Evolutionary conservation across 2,888 invertebrate genomes (phyloP).

Genomic region (Drosophila bunnanda): DNA sequence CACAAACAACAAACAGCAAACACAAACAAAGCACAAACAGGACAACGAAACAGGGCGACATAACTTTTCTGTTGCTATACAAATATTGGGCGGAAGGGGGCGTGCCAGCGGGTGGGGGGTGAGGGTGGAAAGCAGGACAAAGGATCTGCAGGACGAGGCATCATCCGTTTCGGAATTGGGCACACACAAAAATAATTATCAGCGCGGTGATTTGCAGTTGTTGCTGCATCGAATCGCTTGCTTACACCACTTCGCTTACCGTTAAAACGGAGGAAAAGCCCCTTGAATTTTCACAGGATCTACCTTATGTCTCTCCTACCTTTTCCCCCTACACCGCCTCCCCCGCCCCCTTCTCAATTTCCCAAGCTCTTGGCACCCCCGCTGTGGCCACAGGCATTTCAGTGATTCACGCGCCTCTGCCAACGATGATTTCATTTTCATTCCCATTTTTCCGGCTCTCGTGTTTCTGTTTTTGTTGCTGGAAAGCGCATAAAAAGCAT

Average conservation of each 20-base stretch:
- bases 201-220: conserved; percentile 35
- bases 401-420: conserved; percentile 49
- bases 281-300: conserved; percentile 1
- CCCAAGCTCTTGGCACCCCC: not conserved
- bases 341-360: not conserved
- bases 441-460: conserved; percentile 19
- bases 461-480: conserved; percentile 47
- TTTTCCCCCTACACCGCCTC: not conserved
- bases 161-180: conserved; percentile 8
- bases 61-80: no score
- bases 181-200: conserved; percentile 44
- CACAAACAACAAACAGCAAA: not conserved
- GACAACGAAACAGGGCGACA: not conserved
- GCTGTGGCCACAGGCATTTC: conserved; percentile 54
- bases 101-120: not conserved
- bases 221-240: conserved; percentile 62
- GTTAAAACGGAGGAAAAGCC: conserved; percentile 12
- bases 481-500: conserved; percentile 80
- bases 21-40: not conserved
- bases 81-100: conserved; percentile 30
- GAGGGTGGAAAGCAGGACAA: not conserved
- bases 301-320: not conserved
- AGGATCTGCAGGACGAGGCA: not conserved
- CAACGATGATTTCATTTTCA: conserved; percentile 50
- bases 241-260: conserved; percentile 66